Conservation (phyloP, 1,140 invertebrate genomes). For the Ridgeia piscesae region DNA sequence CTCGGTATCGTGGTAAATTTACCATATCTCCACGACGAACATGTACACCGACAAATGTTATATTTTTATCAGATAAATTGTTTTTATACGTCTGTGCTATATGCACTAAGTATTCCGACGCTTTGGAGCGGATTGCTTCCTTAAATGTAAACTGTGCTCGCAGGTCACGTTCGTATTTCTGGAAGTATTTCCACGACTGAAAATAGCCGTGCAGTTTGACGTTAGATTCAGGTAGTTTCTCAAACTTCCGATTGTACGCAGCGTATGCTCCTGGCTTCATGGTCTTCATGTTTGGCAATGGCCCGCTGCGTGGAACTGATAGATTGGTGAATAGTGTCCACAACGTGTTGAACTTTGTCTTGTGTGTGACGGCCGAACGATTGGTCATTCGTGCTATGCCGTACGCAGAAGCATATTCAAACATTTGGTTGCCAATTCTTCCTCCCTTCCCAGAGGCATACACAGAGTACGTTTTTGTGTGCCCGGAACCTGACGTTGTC, state of each 20-base stretch:
- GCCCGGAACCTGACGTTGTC: no score
- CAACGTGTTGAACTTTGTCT: no score
- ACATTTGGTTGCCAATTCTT: slow-evolving; percentile 26
- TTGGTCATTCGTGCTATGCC: slow-evolving; percentile 8
- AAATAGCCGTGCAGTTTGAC: background rate
- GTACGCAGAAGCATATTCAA: slow-evolving; percentile 21
- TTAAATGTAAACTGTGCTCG: background rate
- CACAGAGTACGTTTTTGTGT: no score
- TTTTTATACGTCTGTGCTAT: background rate
- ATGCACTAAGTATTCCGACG: background rate
- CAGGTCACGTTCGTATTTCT: background rate
- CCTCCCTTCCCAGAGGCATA: background rate
- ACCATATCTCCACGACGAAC: slow-evolving; percentile 10
- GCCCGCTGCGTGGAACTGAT: background rate
- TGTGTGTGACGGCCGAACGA: background rate
- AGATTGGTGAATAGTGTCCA: background rate
- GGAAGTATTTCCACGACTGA: slow-evolving; percentile 5
- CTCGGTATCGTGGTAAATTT: background rate
- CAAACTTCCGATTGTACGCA: background rate
- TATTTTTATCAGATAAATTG: background rate
- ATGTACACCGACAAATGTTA: slow-evolving; percentile 2
- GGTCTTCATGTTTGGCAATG: background rate
- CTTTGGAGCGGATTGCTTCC: background rate
- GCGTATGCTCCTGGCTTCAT: no score
- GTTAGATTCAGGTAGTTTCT: background rate